Evolutionary conservation across 2,888 invertebrate species (phyloP).

Genomic region (Ichneumoninae sp.): DNA sequence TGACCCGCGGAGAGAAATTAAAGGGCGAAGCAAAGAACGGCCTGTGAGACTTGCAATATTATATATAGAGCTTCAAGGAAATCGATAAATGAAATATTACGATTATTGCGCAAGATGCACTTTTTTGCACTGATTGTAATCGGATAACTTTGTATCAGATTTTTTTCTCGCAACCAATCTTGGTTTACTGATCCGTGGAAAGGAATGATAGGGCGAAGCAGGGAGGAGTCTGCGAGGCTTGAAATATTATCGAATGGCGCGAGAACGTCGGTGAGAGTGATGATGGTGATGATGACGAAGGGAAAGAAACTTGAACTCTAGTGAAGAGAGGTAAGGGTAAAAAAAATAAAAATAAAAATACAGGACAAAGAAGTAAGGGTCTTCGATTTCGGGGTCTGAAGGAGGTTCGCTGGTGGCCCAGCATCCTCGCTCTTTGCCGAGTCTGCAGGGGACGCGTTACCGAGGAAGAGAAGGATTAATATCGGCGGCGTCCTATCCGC

Average conservation of each 20-base stretch:
- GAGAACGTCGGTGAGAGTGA: conserved; percentile 62
- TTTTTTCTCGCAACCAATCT: too few relatives aligned
- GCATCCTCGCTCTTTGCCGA: conserved; percentile 33
- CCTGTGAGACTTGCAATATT: too few relatives aligned
- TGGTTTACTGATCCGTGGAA: too few relatives aligned
- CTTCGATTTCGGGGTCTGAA: conserved; percentile 57
- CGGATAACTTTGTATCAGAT: too few relatives aligned
- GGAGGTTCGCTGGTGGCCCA: conserved; percentile 50
- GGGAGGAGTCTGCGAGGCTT: conserved; percentile 57
- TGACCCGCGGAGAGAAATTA: too few relatives aligned
- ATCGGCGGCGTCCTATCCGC: conserved; percentile 52
- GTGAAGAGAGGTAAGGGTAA: conserved; percentile 18
- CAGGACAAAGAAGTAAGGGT: conserved; percentile 22
- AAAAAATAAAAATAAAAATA: background rate
- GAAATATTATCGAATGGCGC: conserved; percentile 57
- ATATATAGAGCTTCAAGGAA: too few relatives aligned
- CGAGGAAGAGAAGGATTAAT: conserved; percentile 73
- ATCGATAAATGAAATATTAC: too few relatives aligned
- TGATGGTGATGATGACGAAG: conserved; percentile 47
- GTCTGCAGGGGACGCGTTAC: conserved; percentile 41
- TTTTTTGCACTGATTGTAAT: too few relatives aligned
- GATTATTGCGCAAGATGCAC: too few relatives aligned
- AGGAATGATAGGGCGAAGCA: background rate
- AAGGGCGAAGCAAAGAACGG: background rate
- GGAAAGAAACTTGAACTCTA: conserved; percentile 22